Evolutionary conservation across 2,113 vertebrate species (phyloP), one percentile per base, ranked within the genome.

Genomic region (Bufo bufo): DNA sequence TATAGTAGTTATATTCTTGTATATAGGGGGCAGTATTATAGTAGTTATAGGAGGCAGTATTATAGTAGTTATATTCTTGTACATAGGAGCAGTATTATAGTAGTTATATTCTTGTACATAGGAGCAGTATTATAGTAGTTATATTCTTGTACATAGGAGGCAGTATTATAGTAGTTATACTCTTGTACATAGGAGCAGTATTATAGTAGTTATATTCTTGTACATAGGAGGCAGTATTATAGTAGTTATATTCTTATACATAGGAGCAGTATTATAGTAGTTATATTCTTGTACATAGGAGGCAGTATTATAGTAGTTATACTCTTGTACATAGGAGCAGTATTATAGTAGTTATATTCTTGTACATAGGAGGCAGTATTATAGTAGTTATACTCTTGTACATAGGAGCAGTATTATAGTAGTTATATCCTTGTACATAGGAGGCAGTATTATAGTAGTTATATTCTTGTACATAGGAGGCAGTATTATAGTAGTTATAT

Each of bases 401-500:
- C 11, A 66, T 66, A 66, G 65, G 65, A 66, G 65, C 65, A 66
- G 65, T 66, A 66, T 71, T 71, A 71, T 71, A 66, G 66, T 71
- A 43, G 66, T 71, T 71, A 71, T 71, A 71, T 71, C 43, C 66
- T 43, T 71, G 66, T 71, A 71, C 9, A 71, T 71, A 71, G 66
- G 66, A 43, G 19, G 33, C 43, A 72, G 69, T 72, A 72, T 72
- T 72, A 72, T 72, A 45, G 69, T 72, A 72, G 69, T 72, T 72
- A 72, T 72, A 72, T 72, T 72, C 69, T 45, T 72, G 69, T 72
- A 72, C 12, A 45, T 47, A 72, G 33, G 69, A 12, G 33, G 69
- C 43, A 72, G 69, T 72, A 75, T 75, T 75, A 75, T 75, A 75
- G 72, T 75, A 75, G 72, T 75, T 75, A 75, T 75, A 75, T 75